Evolutionary conservation across 1,140 invertebrate species (phyloP).

Genomic region (Drosophila kanapiae): DNA sequence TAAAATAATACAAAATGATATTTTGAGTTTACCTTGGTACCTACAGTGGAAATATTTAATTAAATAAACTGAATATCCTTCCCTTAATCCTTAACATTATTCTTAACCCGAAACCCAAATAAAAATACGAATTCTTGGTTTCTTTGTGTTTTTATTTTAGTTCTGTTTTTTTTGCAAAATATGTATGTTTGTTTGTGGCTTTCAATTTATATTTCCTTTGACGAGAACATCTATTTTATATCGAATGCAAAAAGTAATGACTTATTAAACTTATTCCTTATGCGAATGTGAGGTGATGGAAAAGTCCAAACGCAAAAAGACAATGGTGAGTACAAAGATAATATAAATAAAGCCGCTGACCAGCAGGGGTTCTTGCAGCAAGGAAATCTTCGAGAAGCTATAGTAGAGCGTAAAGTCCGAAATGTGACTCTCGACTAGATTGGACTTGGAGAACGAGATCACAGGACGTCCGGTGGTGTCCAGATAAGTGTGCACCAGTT

Average conservation of each 20-base stretch:
- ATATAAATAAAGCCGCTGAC: slow-evolving; percentile 95
- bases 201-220: slow-evolving; percentile 12
- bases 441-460: slow-evolving; percentile 93
- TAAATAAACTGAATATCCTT: no score
- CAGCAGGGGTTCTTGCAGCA: slow-evolving; percentile 97
- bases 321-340: slow-evolving; percentile 96
- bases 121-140: background rate
- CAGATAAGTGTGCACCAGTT: slow-evolving; percentile 96
- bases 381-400: slow-evolving; percentile 92
- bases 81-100: no score
- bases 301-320: slow-evolving; percentile 98
- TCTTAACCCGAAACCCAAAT: no score
- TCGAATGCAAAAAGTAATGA: background rate
- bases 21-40: no score
- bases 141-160: slow-evolving; percentile 12
- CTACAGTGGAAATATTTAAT: no score
- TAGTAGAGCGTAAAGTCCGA: slow-evolving; percentile 96
- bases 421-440: slow-evolving; percentile 98
- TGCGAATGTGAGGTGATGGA: slow-evolving; percentile 89
- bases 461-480: slow-evolving; percentile 97
- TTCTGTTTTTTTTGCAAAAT: slow-evolving; percentile 26
- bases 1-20: no score
- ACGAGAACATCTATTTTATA: slow-evolving; percentile 25
- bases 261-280: slow-evolving; percentile 82
- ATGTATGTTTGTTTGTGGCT: background rate